A percentile compares a stretch with the other conserved stretches of the same genome.
Conservation (phyloP, 2,113 vertebrate species). For the Perognathus longimembris region DNA sequence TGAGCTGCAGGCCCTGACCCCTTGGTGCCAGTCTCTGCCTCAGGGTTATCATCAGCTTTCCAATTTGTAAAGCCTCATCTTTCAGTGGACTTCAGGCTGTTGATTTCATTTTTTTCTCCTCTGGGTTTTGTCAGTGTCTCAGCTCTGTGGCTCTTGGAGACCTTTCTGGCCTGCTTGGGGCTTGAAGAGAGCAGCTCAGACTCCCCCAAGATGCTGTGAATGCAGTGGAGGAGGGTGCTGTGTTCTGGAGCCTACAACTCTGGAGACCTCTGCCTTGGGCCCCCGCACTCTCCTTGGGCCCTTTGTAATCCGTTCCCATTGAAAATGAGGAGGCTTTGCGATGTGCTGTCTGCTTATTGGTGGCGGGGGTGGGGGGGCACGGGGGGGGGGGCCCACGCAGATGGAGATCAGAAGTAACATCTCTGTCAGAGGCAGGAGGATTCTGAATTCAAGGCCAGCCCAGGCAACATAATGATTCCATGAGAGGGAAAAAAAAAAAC, state of each 20-base stretch:
- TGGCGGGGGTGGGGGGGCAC: not conserved
- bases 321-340: not conserved
- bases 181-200: not conserved
- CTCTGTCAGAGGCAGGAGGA: not conserved
- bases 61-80: constrained; percentile 67
- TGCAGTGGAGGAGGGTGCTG: not conserved
- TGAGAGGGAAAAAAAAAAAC: too few relatives aligned
- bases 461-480: not conserved
- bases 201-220: not conserved
- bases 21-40: not conserved
- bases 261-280: not conserved
- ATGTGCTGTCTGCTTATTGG: not conserved
- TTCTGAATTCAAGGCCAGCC: not conserved
- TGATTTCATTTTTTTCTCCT: not conserved
- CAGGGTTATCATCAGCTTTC: constrained; percentile 29
- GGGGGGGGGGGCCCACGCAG: not conserved
- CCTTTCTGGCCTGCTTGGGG: constrained; percentile 10
- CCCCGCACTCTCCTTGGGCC: too few relatives aligned
- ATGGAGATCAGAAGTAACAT: too few relatives aligned
- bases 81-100: constrained; percentile 38
- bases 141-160: not conserved
- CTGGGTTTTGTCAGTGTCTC: constrained; percentile 23
- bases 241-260: too few relatives aligned
- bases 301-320: too few relatives aligned
- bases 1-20: constrained; percentile 65